Conservation (phyloP, 2,888 invertebrate genomes). For the Cerastis leucographa region DNA sequence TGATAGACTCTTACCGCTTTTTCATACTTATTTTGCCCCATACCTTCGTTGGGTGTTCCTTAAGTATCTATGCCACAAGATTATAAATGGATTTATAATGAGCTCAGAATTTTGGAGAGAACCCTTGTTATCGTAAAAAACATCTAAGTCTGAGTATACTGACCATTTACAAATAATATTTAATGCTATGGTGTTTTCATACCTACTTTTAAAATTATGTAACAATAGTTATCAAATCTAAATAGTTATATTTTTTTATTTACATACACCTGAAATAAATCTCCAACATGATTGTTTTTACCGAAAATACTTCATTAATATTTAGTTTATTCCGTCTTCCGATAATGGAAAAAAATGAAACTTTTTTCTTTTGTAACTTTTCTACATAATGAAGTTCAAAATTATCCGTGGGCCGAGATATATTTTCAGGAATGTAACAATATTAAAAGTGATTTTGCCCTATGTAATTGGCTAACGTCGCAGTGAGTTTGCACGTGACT, state of each 20-base stretch:
- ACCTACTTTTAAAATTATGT: not conserved
- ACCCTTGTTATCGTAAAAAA: slow-evolving; percentile 45
- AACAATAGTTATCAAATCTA: not conserved
- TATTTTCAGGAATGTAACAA: slow-evolving; percentile 32
- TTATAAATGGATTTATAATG: slow-evolving; percentile 61
- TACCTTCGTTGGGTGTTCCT: slow-evolving; percentile 18
- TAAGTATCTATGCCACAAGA: slow-evolving; percentile 33
- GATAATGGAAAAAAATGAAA: slow-evolving; percentile 33
- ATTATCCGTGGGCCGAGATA: slow-evolving; percentile 1
- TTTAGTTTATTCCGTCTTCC: slow-evolving; percentile 13
- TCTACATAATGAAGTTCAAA: slow-evolving; percentile 13
- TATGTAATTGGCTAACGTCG: slow-evolving; percentile 53
- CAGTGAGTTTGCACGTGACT: slow-evolving; percentile 72
- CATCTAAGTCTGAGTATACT: slow-evolving; percentile 2
- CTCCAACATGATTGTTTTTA: slow-evolving; percentile 6
- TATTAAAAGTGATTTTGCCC: slow-evolving; percentile 40
- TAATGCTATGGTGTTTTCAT: not conserved
- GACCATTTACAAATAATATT: slow-evolving; percentile 21
- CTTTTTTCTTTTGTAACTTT: slow-evolving; percentile 33
- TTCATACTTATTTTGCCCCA: slow-evolving; percentile 22
- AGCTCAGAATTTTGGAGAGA: slow-evolving; percentile 33
- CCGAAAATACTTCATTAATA: slow-evolving; percentile 16
- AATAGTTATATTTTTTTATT: not conserved
- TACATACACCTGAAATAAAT: not conserved
- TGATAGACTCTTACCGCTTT: slow-evolving; percentile 33